Base-by-base conservation (phyloP, 1,140 invertebrate genomes). In the Drosophila littoralis region DNA sequence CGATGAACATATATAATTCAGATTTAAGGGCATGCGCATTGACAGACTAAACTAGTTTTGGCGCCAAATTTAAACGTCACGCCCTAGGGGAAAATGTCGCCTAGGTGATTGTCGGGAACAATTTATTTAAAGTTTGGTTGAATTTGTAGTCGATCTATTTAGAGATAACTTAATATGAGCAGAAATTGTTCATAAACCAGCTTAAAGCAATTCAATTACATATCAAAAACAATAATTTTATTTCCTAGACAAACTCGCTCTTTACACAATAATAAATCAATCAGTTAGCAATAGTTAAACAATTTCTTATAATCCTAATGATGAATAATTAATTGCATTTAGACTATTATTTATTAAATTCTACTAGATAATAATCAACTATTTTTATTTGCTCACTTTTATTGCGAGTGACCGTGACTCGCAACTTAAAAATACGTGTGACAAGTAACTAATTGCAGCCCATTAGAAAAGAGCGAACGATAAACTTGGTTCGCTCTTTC, bases 11-110 rank as follows among this genome's bases (percentile, higher is more conserved):
- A 54, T 32, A 35, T 59, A 46, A 45, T 35, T 32, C n/a, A 9
- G 6, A 38, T 60, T 59, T 15, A 10, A 15, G 32, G 38, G 8
- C 74, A 76, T 76, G 74, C 74, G 74, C 74, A 72, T 45, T 40
- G 13, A 35, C 1, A 36, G 33, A 12, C 28, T 7, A 9, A 22
- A 48, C 1, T 4, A 15, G 4, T 15, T 8, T 52, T 52, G 32
- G 54, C 54, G 69, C 69, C 17, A 51, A 51, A 8, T 5, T 9
- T 12, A 9, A 40, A 35, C 13, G 13, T 2, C 8, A 40, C 10
- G 22, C 5, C 22, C 22, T 5, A 28, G 22, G 4, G 3, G 22
- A 5, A 28, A 28, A 28, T 28, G 4, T 5, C 22, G 4, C 5
- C 4, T 5, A 5, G 3, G 22, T 5, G 4, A 3, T 28, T 22